Conservation (phyloP, 2,113 vertebrate species). For the Alces alces region DNA sequence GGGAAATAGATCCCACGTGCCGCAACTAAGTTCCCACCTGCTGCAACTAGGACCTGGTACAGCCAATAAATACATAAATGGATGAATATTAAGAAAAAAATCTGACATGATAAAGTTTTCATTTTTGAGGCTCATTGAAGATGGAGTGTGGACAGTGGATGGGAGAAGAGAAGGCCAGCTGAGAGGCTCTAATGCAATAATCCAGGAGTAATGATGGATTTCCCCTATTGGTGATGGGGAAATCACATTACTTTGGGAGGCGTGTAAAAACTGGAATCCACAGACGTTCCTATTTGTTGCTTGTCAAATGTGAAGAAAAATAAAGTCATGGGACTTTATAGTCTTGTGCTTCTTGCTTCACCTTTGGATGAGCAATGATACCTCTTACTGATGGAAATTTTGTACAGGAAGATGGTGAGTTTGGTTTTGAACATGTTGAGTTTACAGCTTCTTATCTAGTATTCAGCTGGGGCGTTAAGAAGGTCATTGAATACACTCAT, state of each 20-base stretch:
- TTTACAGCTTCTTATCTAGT: background rate
- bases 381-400: background rate
- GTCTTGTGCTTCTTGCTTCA: background rate
- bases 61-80: background rate
- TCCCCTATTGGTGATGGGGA: background rate
- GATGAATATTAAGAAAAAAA: background rate
- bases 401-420: background rate
- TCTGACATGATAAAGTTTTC: background rate
- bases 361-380: background rate
- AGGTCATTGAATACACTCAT: background rate
- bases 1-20: background rate
- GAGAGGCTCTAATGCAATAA: background rate
- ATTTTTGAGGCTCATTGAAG: background rate
- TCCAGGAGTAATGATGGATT: background rate
- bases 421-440: background rate
- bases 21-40: background rate
- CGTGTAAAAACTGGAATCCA: background rate
- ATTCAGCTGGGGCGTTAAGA: background rate
- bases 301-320: background rate
- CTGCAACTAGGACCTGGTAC: background rate
- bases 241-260: background rate
- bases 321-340: background rate
- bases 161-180: background rate
- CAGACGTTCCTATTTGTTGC: background rate
- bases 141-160: background rate